Evolutionary conservation across 30 jellyfish, hydroid and myxozoan species (phyloP), one percentile per base, ranked within the genome.

Genomic region (Aurelia aurita complex sp. Pacific): DNA sequence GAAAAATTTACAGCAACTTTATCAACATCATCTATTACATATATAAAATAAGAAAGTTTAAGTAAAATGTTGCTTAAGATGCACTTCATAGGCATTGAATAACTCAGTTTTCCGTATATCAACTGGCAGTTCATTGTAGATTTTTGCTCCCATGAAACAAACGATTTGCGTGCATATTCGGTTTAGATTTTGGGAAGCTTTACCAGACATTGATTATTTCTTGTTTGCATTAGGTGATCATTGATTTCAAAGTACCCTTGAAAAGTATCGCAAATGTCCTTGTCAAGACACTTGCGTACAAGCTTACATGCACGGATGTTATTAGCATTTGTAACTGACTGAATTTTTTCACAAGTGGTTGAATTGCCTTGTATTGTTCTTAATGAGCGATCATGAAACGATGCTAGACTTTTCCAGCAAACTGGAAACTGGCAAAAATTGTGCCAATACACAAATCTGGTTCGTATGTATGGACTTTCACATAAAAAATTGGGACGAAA

Each of bases 361-460:
- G 71, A 63, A 79, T 63, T 65, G 0, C 89, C 70, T 79, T 79
- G 89, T 61, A 62, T 79, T 79, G 64, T 50, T 65, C 62, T 79
- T 70, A 79, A 65, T 34, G 81, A 79, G 89, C 89, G 89, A 65
- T 63, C 89, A 62, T 79, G 64, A 38, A 62, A 79, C 70, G 89
- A 79, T 62, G 83, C 89, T 32, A 74, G 78, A 35, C 85, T 43
- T 43, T 74, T 74, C 29, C 29, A 23, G 29, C 29, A 23, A 0
- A 23, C 29, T 23, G 29, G 29, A 23, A 23, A 23, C 29, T 23
- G 29, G 29, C 29, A 23, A 23, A 23, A 23, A 23, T 23, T 23
- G 29, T 23, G 29, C 29, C 29, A 23, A 23, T 23, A 23, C 29
- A 23, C 29, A 23, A 23, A 23, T 23, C 29, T 23, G 29, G 29